Percentiles rank a stretch among this genome's conserved stretches.
Conservation (phyloP, 2,113 vertebrate genomes). For the Ctenomys sociabilis region DNA sequence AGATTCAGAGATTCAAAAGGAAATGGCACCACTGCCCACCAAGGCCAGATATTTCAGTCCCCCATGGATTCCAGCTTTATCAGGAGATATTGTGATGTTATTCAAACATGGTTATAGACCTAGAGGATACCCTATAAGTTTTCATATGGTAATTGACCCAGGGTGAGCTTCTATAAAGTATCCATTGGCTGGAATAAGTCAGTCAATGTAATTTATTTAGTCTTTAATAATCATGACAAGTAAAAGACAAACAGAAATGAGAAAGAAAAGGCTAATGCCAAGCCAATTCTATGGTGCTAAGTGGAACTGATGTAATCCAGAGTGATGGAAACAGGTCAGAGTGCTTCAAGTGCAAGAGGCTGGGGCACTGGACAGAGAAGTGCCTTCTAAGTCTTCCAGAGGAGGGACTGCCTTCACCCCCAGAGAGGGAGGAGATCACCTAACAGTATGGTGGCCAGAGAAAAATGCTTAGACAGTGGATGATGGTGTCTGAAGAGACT, state of each 20-base stretch:
- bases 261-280: neutral
- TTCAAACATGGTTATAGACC: neutral
- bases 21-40: neutral
- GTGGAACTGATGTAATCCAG: neutral
- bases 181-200: neutral
- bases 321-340: neutral
- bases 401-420: neutral
- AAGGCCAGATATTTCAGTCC: neutral
- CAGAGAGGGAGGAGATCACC: neutral
- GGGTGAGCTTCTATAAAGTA: neutral
- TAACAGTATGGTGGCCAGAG: neutral
- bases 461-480: neutral
- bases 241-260: neutral
- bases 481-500: neutral
- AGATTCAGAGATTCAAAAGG: neutral
- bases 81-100: neutral
- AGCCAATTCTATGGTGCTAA: neutral
- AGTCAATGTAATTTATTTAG: neutral
- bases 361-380: neutral
- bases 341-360: neutral
- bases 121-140: neutral
- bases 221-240: neutral
- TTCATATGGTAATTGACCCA: neutral
- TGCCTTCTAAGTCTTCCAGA: neutral
- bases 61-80: neutral